Base-by-base conservation (phyloP, 37 sponge, comb jelly and placozoan species). In the Dysidea cf. avara region DNA sequence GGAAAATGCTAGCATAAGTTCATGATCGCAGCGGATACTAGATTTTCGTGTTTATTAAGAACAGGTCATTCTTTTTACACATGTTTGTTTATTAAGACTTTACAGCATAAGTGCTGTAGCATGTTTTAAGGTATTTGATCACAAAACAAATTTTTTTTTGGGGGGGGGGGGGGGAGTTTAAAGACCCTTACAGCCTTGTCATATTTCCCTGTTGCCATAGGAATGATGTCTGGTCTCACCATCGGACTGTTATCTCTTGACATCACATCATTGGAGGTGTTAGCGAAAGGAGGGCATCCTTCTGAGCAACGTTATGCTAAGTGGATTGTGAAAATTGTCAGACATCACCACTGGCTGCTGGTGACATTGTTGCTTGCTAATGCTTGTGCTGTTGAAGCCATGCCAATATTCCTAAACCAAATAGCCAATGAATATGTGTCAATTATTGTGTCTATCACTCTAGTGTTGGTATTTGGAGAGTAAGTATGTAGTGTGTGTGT, bases 221-320 rank as follows among this genome's bases (percentile, higher is more conserved):
- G 92, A 38, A 30, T 92, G 33, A 83, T 87, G 71, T 92, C 92
- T 32, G 92, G 92, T 2, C 80, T 92, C 17, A 92, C 92, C 26
- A 92, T 92, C 81, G 92, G 92, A 16, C 92, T 92, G 3, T 81
- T 92, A 22, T 92, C 92, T 67, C 78, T 87, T 57, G 92, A 92
- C 68, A 79, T 68, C 11, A 53, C 82, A 26, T 84, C 77, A 47
- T 50, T 92, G 26, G 71, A 83, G 66, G 88, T 92, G 18, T 71
- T 92, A 17, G 59, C 57, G 43, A 74, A 71, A 68, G 81, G 88
- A 13, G 88, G 92, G 4, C 73, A 82, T 50, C 75, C 87, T 0
- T 60, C 53, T 21, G 64, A 87, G 58, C 48, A 82, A 77, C 83
- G 79, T n/a, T 92, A 83, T 57, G 79, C 92, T 34, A 53, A 38